Conservation (phyloP, 2,113 vertebrate genomes). For the Corythaixoides concolor region DNA sequence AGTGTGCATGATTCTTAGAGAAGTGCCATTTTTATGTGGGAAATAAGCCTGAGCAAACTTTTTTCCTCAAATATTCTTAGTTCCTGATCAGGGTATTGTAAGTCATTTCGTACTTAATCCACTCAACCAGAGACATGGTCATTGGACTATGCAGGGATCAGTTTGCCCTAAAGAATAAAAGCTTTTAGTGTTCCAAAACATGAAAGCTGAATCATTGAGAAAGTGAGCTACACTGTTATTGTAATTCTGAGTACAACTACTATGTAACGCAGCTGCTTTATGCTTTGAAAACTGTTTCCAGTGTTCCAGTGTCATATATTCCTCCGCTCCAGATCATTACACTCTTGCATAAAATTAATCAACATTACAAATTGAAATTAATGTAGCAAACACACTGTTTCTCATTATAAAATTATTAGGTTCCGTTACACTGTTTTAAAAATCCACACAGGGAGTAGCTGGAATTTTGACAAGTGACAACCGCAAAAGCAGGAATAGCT, state of each 20-base stretch:
- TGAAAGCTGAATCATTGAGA: slow-evolving; percentile 36
- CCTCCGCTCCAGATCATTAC: slow-evolving; percentile 26
- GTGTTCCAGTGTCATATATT: slow-evolving; percentile 38
- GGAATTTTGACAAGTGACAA: slow-evolving; percentile 27
- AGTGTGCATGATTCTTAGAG: background rate
- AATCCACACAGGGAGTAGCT: background rate
- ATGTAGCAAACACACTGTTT: slow-evolving; percentile 19
- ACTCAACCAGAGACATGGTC: slow-evolving; percentile 3
- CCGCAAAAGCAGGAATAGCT: background rate
- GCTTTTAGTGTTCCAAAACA: slow-evolving; percentile 20
- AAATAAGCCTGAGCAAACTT: background rate
- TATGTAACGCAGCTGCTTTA: slow-evolving; percentile 21
- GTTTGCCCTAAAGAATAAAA: slow-evolving; percentile 19
- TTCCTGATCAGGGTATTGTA: background rate
- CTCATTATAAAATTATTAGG: slow-evolving; percentile 39
- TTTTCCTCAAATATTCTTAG: background rate
- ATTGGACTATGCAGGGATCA: background rate
- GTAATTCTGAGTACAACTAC: slow-evolving; percentile 30
- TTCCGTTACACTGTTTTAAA: slow-evolving; percentile 36
- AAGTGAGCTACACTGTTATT: slow-evolving; percentile 9
- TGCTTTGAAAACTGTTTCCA: slow-evolving; percentile 26
- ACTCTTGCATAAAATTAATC: slow-evolving; percentile 32
- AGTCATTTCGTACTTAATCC: background rate
- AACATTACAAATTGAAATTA: slow-evolving; percentile 52
- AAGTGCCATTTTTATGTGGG: background rate